These are phyloP conservation scores for Chelonus insularis DNA, from an alignment of 1,140 invertebrate genomes.

Conservation along the genomic window DNA sequence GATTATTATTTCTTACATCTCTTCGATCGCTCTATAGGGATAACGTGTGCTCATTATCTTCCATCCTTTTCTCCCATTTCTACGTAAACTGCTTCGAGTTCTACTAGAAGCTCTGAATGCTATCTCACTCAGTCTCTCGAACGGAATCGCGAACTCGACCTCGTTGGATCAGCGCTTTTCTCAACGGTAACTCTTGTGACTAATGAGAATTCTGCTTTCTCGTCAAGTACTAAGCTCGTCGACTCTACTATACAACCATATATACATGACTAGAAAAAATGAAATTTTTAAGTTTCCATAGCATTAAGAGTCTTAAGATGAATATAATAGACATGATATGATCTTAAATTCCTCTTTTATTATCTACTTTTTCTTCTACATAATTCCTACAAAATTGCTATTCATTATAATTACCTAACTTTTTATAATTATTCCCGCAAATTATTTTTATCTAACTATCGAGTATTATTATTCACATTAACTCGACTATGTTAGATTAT, in stretches of 20 bases:
- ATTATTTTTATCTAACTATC: too few species aligned
- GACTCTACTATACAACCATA: not conserved
- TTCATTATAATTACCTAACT: too few species aligned
- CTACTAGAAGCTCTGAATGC: not conserved
- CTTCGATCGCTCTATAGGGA: not conserved
- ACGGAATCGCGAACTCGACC: constrained; percentile 21
- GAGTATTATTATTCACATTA: too few species aligned
- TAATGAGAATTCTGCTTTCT: constrained; percentile 31
- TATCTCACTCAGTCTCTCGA: not conserved
- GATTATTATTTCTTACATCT: not conserved
- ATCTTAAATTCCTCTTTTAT: too few species aligned
- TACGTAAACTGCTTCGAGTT: constrained; percentile 28
- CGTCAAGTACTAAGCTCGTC: constrained; percentile 5
- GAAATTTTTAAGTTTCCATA: not conserved
- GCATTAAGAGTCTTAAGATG: too few species aligned
- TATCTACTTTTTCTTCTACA: too few species aligned
- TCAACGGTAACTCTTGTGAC: constrained; percentile 29
- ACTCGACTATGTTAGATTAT: too few species aligned
- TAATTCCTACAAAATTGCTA: too few species aligned
- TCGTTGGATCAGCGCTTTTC: constrained; percentile 31
- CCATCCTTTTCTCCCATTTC: constrained; percentile 2
- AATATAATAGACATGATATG: too few species aligned
- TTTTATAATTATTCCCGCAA: too few species aligned
- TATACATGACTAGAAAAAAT: not conserved
- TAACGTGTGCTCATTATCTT: not conserved